A percentile compares a stretch with the other conserved stretches of the same genome.
Evolutionary conservation across 1,140 invertebrate species (phyloP).

Genomic region (Ceratina calcarata): DNA sequence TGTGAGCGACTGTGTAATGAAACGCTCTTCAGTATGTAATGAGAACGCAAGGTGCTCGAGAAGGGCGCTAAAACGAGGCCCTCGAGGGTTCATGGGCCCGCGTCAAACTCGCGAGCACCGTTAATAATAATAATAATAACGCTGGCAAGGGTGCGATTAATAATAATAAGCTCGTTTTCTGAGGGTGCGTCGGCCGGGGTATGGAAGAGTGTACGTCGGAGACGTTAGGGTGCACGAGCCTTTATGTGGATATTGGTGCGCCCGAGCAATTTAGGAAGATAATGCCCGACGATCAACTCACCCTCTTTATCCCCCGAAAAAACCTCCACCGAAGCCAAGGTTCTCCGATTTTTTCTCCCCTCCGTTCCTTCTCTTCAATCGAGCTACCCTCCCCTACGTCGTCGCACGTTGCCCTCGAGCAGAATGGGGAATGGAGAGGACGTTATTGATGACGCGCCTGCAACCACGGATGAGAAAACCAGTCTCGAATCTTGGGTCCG

Average conservation of each 20-base stretch:
- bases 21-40: too few relatives aligned
- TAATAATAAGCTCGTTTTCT: slow-evolving; percentile 14
- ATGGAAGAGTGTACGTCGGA: slow-evolving; percentile 32
- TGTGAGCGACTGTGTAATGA: too few relatives aligned
- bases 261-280: slow-evolving; percentile 71
- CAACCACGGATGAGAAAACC: not conserved
- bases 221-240: slow-evolving; percentile 40
- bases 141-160: slow-evolving; percentile 14
- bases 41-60: too few relatives aligned
- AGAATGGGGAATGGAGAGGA: slow-evolving; percentile 56
- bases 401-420: slow-evolving; percentile 39
- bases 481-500: too few relatives aligned
- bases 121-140: slow-evolving; percentile 58
- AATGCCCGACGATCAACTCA: slow-evolving; percentile 63
- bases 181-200: slow-evolving; percentile 1
- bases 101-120: slow-evolving; percentile 11
- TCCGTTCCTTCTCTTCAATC: slow-evolving; percentile 14
- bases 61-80: not conserved
- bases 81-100: too few relatives aligned
- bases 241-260: slow-evolving; percentile 55
- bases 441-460: slow-evolving; percentile 67
- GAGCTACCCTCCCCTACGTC: not conserved
- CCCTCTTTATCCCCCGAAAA: slow-evolving; percentile 49
- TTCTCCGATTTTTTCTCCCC: not conserved
- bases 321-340: not conserved